Base-by-base conservation (phyloP, 2,113 vertebrate genomes). In the Bostrychus sinensis region DNA sequence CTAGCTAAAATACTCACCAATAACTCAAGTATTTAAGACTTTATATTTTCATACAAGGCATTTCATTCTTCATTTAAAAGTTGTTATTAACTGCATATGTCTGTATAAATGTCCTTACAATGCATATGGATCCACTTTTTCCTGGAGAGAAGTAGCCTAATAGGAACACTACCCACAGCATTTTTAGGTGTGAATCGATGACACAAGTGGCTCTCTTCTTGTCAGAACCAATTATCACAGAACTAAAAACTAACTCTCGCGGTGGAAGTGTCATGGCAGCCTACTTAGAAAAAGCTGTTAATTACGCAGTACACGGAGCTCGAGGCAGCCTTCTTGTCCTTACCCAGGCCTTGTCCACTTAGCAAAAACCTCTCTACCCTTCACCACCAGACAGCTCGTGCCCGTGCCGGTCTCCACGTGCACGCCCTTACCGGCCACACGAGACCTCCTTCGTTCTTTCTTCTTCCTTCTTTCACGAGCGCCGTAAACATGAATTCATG, bases 191-290 rank as follows among this genome's bases (percentile, higher is more conserved):
- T 69, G 60, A 80, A 63, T 53, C 3, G 39, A 65, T 75, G 62
- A 73, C 69, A 76, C 62, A 37, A 73, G 46, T 34, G 32, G 38
- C 41, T 67, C 54, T 68, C 34, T 58, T 58, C 39, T 66, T 58
- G 77, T 68, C 53, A 56, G 67, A 76, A 63, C 55, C 50, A 80
- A 78, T 80, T 85, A 78, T 73, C 66, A 34, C 77, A 73, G 28
- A 10, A 45, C 26, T 53, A 2, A 53, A 46, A 53, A 32, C 11
- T 12, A 13, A 39, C 17, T 32, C 39, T 61, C 38, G 13, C 25
- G 39, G 43, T 22, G 13, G 19, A 54, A 67, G 71, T 63, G 75
- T 42, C 37, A 25, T 64, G 14, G 12, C 57, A 41, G 71, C 25
- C 51, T 48, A 36, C 62, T 70, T 69, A 32, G 41, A 45, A 76